These are phyloP conservation scores for Phyllostomus hastatus DNA, from an alignment of 2,113 vertebrate genomes.

Conservation along the genomic window DNA sequence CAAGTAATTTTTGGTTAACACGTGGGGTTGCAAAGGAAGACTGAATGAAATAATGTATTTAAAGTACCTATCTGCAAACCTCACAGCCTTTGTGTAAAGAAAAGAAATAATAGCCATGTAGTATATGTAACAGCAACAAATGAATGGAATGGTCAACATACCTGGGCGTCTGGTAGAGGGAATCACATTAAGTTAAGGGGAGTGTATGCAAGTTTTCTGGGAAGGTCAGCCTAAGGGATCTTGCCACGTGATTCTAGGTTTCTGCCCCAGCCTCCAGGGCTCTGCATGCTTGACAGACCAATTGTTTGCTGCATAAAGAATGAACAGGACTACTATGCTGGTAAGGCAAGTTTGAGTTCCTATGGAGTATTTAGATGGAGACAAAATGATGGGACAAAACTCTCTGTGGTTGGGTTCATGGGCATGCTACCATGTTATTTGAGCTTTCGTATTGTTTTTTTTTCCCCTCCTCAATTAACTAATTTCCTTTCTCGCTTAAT, in stretches of 20 bases:
- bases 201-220: not conserved
- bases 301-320: not conserved
- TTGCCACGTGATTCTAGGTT: not conserved
- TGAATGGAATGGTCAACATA: not conserved
- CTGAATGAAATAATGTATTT: not conserved
- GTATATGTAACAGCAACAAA: not conserved
- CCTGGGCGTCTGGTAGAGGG: not conserved
- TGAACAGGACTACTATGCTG: not conserved
- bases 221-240: not conserved
- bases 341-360: not conserved
- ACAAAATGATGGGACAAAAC: not conserved
- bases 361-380: not conserved
- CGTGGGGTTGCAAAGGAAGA: not conserved
- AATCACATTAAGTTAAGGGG: not conserved
- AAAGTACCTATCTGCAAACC: not conserved
- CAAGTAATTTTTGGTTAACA: not conserved
- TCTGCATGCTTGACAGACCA: not conserved
- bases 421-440: not conserved
- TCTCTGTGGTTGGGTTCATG: not conserved
- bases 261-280: not conserved
- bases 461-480: not conserved
- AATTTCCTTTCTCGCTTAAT: not conserved
- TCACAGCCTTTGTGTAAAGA: not conserved
- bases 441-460: not conserved
- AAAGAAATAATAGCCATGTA: not conserved